Evolutionary conservation across 2,797 vertebrate genomes (phyloP), one percentile per base, ranked within the genome.

Genomic region (Neostethus bicornis): DNA sequence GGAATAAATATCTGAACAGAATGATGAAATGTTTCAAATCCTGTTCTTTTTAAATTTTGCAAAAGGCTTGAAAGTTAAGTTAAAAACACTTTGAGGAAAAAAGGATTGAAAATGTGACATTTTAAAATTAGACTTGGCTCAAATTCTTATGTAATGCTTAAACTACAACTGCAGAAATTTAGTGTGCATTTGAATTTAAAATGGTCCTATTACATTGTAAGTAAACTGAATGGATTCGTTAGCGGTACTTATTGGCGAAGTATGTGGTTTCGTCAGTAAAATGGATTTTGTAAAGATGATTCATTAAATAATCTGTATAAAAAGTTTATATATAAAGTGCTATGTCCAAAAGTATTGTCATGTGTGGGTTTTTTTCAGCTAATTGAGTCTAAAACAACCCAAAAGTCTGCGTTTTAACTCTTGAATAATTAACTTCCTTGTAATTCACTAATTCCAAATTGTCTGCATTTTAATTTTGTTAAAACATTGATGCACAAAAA

Each of bases 381-480:
- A 11, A 48, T 32, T 34, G n/a, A n/a, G 19, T 34, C 31, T 17
- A 28, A 20, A 29, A 19, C 2, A 21, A 2, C n/a, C 8, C 19
- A 5, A 46, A 25, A 8, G 13, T 19, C 14, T 37, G 10, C 32
- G 4, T 32, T 23, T 17, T 7, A 8, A 17, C 26, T 23, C n/a
- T n/a, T n/a, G n/a, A n/a, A n/a, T n/a, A n/a, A n/a, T n/a, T n/a
- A n/a, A n/a, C 34, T n/a, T 29, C 28, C 16, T 2, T 8, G 7
- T 35, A 37, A 37, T 37, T 37, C n/a, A 37, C n/a, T n/a, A n/a
- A n/a, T n/a, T n/a, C n/a, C n/a, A 17, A 38, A 38, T 38, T 38
- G 17, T 8, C 7, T n/a, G 11, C 20, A 4, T 34, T 32, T 21
- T 5, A 34, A 49, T 29, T 12, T 10, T n/a, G n/a, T n/a, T n/a